Conservation (phyloP, 1,140 invertebrate species). For the Hormaphis cornu region DNA sequence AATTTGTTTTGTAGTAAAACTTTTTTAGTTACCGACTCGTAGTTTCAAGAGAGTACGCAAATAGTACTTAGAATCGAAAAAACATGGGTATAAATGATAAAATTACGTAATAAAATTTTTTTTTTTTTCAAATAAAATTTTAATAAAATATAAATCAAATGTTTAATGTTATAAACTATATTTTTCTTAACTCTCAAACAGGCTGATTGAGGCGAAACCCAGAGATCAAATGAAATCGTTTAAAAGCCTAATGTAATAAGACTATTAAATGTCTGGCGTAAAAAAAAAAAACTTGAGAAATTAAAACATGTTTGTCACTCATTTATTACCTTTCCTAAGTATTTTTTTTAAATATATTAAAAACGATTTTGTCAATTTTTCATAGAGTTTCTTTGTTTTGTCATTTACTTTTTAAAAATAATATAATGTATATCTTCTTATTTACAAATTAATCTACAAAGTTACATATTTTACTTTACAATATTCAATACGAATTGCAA, state of each 20-base stretch:
- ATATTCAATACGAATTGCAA: conserved; percentile 19
- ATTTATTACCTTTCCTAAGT: conserved; percentile 2
- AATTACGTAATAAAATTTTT: conserved; percentile 15
- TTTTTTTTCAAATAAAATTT: conserved; percentile 25
- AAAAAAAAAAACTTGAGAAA: conserved; percentile 11
- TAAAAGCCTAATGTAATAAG: neutral
- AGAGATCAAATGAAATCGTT: conserved; percentile 32
- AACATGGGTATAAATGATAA: conserved; percentile 18
- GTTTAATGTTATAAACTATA: conserved; percentile 2
- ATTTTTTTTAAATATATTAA: conserved; percentile 14
- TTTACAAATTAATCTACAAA: conserved; percentile 30
- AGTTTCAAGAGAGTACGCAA: too few relatives aligned
- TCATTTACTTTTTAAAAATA: conserved; percentile 20
- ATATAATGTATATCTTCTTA: conserved; percentile 15
- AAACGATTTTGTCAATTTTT: neutral
- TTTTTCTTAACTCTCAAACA: conserved; percentile 18
- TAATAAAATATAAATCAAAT: conserved; percentile 24
- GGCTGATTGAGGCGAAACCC: conserved; percentile 21
- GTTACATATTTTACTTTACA: conserved; percentile 8
- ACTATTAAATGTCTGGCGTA: conserved; percentile 13
- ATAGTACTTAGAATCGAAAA: too few relatives aligned
- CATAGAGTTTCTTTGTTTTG: neutral
- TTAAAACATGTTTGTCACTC: neutral
- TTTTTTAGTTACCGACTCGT: too few relatives aligned
- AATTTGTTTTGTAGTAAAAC: too few relatives aligned